Evolutionary conservation across 2,113 vertebrate species (phyloP).

Genomic region (Vireo altiloquus): DNA sequence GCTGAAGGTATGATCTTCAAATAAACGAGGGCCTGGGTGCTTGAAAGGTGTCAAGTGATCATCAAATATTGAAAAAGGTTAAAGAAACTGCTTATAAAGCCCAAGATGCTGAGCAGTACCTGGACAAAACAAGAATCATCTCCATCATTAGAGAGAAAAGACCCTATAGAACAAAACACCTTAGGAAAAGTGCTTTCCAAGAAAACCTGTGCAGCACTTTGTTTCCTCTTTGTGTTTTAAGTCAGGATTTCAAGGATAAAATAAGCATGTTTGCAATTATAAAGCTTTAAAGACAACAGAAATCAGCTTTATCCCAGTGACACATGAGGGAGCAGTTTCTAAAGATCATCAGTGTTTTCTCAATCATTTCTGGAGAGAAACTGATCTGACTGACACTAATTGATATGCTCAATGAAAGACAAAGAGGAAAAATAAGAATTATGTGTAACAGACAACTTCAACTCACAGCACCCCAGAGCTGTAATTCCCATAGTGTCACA

Average conservation of each 20-base stretch:
- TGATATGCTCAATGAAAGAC: not conserved
- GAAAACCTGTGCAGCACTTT: not conserved
- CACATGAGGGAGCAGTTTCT: not conserved
- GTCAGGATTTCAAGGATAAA: not conserved
- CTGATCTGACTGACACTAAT: not conserved
- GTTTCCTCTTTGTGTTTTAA: not conserved
- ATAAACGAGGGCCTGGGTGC: not conserved
- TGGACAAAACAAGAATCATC: not conserved
- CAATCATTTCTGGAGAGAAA: not conserved
- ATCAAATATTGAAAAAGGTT: not conserved
- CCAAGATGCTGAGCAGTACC: not conserved
- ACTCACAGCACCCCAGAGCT: not conserved
- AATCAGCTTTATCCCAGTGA: not conserved
- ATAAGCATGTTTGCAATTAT: not conserved
- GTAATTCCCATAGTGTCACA: not conserved
- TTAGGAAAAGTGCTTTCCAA: not conserved
- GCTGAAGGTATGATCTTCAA: not conserved
- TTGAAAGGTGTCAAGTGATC: not conserved
- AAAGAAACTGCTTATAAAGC: not conserved
- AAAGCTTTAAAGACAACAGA: not conserved
- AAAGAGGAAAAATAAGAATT: not conserved
- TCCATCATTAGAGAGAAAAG: not conserved
- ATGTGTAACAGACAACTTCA: not conserved
- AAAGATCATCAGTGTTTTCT: not conserved
- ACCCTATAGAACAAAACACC: not conserved